Percentiles rank a stretch among this genome's conserved stretches.
These are phyloP conservation scores for Melanitta fusca DNA, from an alignment of 2,797 vertebrate genomes.

Conservation along the genomic window DNA sequence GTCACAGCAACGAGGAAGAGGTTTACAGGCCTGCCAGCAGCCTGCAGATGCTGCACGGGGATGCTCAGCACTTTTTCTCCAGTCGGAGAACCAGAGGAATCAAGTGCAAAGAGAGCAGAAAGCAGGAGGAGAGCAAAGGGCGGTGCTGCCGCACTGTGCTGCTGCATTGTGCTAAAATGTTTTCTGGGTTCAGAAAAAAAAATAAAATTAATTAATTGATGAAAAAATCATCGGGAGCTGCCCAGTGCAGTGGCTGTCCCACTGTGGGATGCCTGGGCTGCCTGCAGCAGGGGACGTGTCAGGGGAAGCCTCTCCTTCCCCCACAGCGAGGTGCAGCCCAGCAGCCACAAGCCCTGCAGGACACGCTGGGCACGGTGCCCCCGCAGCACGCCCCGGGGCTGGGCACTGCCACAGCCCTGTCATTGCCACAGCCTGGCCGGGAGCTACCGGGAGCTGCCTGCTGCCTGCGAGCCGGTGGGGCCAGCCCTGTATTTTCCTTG, in stretches of 20 bases:
- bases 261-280: too few species aligned
- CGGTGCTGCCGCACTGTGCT: fast-evolving
- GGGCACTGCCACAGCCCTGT: background rate
- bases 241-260: background rate
- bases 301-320: too few species aligned
- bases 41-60: background rate
- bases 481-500: slow-evolving; percentile 22
- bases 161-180: background rate
- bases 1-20: background rate
- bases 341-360: too few species aligned
- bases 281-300: too few species aligned
- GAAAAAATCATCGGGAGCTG: background rate
- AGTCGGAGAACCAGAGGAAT: background rate
- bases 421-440: background rate
- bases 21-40: background rate
- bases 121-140: background rate
- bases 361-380: background rate
- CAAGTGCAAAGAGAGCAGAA: fast-evolving
- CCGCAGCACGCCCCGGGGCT: background rate
- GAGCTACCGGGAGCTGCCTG: background rate
- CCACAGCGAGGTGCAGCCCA: too few species aligned
- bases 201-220: background rate
- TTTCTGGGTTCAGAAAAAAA: background rate
- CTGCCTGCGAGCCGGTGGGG: background rate
- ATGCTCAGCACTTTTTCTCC: background rate